phyloP scores from a whole-genome alignment of 2,797 vertebrate genomes.

The Carduelis carduelis region DNA sequence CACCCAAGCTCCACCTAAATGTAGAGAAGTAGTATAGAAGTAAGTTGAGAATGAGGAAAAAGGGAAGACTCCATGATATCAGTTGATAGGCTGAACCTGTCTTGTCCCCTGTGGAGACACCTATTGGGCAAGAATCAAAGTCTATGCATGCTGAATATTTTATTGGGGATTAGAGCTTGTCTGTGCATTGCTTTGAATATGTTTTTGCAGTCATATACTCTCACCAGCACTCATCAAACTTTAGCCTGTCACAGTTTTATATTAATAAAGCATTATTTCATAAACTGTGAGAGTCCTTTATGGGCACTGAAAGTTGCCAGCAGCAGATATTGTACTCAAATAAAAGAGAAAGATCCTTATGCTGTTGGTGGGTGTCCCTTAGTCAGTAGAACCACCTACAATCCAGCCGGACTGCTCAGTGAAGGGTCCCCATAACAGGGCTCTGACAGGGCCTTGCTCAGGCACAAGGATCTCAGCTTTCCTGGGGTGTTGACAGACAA shows the following conservation, averaged over 20 bases:
- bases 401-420: neutral
- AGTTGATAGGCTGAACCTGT: neutral
- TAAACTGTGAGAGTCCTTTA: neutral
- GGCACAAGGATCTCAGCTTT: neutral
- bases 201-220: neutral
- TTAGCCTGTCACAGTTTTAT: neutral
- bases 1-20: neutral
- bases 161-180: neutral
- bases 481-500: neutral
- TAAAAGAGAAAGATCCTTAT: neutral
- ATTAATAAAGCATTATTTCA: neutral
- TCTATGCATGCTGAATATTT: neutral
- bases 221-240: neutral
- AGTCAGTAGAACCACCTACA: neutral
- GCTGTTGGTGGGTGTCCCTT: neutral
- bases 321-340: neutral
- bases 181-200: neutral
- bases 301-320: neutral
- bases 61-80: neutral
- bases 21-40: neutral
- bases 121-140: neutral
- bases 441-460: neutral
- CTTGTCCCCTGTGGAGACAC: neutral
- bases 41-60: neutral
- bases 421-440: neutral